Conservation (phyloP, 2,888 invertebrate genomes). For the Neuroscelio doddi region DNA sequence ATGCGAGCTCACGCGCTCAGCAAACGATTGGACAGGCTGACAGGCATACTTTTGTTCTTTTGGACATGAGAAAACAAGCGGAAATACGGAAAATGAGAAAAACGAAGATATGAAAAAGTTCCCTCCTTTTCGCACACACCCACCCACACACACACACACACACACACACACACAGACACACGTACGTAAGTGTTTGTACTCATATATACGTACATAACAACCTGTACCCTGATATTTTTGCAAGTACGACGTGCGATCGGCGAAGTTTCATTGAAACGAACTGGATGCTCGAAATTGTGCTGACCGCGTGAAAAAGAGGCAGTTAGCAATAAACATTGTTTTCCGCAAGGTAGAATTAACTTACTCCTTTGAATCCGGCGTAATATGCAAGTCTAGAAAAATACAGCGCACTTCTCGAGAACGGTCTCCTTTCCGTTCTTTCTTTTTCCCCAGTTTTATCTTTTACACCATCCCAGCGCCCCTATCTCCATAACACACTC, state of each 20-base stretch:
- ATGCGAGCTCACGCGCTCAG: constrained; percentile 27
- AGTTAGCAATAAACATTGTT: constrained; percentile 12
- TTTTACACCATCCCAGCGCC: not conserved
- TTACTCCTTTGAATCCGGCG: constrained; percentile 6
- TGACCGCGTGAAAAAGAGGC: not conserved
- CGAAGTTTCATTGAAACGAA: not conserved
- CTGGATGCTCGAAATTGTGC: not conserved
- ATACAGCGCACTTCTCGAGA: constrained; percentile 2
- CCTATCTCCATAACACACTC: constrained; percentile 16
- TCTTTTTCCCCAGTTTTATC: constrained; percentile 18
- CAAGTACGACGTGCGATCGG: not conserved
- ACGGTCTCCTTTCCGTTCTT: constrained; percentile 7
- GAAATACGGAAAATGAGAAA: constrained; percentile 10
- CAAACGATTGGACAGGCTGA: constrained; percentile 16
- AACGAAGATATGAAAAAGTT: not conserved
- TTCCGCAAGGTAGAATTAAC: constrained; percentile 1
- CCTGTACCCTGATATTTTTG: not conserved
- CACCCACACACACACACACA: too few species aligned
- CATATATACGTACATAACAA: not conserved
- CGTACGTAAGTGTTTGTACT: not conserved
- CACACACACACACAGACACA: too few species aligned
- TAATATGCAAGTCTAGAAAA: constrained; percentile 18
- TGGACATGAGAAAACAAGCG: constrained; percentile 12
- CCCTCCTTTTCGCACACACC: too few species aligned
- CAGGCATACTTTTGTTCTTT: constrained; percentile 23